Percentiles rank a stretch among this genome's conserved stretches.
Conservation (phyloP, 1,140 invertebrate species). For the Tribolium castaneum region DNA sequence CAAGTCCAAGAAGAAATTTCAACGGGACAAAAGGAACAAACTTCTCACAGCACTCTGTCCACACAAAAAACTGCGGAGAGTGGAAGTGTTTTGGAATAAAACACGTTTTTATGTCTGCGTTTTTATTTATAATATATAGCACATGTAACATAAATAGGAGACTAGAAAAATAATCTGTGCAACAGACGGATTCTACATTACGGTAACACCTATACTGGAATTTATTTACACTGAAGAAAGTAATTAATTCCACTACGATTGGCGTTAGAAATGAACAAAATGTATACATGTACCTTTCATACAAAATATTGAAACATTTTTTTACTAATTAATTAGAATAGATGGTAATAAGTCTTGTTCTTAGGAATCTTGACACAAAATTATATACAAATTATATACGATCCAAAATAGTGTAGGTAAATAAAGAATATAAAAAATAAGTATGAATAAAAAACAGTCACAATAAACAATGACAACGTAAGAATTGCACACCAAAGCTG, state of each 20-base stretch:
- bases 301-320: neutral
- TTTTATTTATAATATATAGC: neutral
- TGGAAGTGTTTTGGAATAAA: neutral
- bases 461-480: neutral
- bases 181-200: neutral
- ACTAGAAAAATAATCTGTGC: neutral
- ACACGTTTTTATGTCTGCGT: neutral
- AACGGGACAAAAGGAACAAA: neutral
- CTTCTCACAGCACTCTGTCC: neutral
- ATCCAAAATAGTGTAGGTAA: neutral
- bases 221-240: neutral
- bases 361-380: neutral
- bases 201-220: neutral
- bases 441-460: neutral
- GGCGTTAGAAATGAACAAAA: neutral
- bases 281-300: neutral
- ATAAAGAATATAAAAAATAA: neutral
- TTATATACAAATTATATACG: neutral
- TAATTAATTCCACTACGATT: neutral
- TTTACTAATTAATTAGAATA: neutral
- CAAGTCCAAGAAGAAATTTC: constrained; percentile 28
- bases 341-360: neutral
- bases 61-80: neutral
- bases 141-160: neutral
- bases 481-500: neutral